Base-by-base conservation (phyloP, 2,113 vertebrate species). In the Syngnathus typhle region DNA sequence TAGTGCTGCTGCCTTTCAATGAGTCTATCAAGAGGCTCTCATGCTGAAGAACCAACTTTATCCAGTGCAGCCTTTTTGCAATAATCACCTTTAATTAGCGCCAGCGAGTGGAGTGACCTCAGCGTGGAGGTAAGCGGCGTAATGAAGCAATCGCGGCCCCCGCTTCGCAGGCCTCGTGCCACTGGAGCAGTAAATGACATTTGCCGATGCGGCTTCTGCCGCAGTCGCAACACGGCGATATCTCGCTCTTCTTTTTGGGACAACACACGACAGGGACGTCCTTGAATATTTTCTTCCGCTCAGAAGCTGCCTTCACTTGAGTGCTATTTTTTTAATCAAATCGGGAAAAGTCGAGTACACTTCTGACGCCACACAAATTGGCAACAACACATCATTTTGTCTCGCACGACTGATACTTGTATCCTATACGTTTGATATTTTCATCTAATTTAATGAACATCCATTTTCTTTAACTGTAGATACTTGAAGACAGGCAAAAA, bases 1-100 rank as follows among this genome's bases (percentile, higher is more conserved):
- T 83, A 83, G 51, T 41, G n/a, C 52, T 55, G 69, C 32, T 4
- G n/a, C 0, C 73, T 71, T 74, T 75, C 27, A 76, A 60, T 19
- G 10, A 65, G 61, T 72, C 13, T 37, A 61, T 77, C 65, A 74
- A 63, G 73, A 67, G 61, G 64, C 38, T 61, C 62, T 0, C 6
- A 46, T 64, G 37, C 13, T 7, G 44, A 72, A 21, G 1, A 9
- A 58, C 38, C 46, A 44, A 61, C 75, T 59, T 3, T 21, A 18
- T 44, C 12, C 58, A 60, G 70, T 1, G 32, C 9, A 39, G 3
- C 0, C 39, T 8, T 41, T 37, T 62, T 21, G 32, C 15, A 64
- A 67, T 67, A 65, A 68, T 55, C 38, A 64, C 46, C 55, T 67
- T 67, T 52, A 71, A 77, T 66, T 11, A n/a, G 69, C 49, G 72